phyloP scores from a whole-genome alignment of 2,113 vertebrate species.

The Podarcis muralis region DNA sequence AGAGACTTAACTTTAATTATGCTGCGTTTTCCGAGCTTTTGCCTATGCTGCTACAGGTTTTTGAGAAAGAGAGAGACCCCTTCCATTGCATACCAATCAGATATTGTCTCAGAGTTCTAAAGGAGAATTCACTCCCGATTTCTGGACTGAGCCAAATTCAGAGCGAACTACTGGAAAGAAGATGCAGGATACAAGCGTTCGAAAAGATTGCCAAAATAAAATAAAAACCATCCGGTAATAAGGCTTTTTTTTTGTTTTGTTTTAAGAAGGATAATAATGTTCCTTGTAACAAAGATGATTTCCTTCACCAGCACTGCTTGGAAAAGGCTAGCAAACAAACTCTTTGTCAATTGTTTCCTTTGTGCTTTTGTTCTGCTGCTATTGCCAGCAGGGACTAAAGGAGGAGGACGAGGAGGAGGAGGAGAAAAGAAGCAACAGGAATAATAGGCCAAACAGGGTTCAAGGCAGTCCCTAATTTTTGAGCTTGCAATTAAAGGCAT shows the following conservation, averaged over 20 bases:
- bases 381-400: constrained; percentile 10
- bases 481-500: constrained; percentile 28
- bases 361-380: not conserved
- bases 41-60: not conserved
- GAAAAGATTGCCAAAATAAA: constrained; percentile 21
- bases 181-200: constrained; percentile 27
- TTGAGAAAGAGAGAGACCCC: not conserved
- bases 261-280: constrained; percentile 27
- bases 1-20: constrained; percentile 52
- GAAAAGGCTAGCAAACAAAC: constrained; percentile 27
- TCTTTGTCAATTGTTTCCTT: not conserved
- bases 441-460: not conserved
- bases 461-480: constrained; percentile 20
- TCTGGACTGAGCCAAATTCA: not conserved
- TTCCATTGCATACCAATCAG: constrained; percentile 14
- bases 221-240: not conserved
- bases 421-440: not conserved
- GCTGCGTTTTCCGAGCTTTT: constrained; percentile 27
- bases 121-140: constrained; percentile 34
- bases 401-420: not conserved
- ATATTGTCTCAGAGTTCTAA: constrained; percentile 9
- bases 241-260: no score
- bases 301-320: not conserved
- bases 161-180: not conserved
- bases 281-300: constrained; percentile 16